These are phyloP conservation scores for Bovichtus variegatus DNA, from an alignment of 2,797 vertebrate genomes.

Conservation along the genomic window DNA sequence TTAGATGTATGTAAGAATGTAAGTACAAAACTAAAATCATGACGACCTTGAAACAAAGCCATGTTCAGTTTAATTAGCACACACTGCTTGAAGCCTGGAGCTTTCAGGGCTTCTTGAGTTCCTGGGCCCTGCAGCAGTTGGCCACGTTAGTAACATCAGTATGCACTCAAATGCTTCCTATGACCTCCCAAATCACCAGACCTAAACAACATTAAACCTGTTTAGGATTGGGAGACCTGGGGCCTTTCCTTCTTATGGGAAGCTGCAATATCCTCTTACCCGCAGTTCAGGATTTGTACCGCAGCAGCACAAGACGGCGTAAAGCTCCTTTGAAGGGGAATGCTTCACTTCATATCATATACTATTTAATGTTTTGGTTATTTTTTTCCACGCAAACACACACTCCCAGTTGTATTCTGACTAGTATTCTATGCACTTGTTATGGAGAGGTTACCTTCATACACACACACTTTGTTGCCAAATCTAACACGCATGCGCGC, in stretches of 20 bases:
- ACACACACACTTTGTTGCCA: conserved; percentile 17
- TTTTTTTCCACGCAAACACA: conserved; percentile 16
- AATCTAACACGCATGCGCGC: background rate
- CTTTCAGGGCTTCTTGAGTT: background rate
- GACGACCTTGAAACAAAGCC: background rate
- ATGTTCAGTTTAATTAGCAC: background rate
- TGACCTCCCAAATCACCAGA: conserved; percentile 47
- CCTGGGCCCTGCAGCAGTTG: background rate
- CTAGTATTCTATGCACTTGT: conserved; percentile 2
- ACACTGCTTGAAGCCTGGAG: background rate
- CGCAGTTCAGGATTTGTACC: conserved; percentile 36
- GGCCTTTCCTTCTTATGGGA: conserved; percentile 27
- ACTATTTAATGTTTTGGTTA: background rate
- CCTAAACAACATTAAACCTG: conserved; percentile 49
- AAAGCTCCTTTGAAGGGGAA: background rate
- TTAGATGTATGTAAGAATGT: background rate
- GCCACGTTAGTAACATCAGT: background rate
- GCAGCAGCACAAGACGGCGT: conserved; percentile 7
- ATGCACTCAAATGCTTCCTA: conserved; percentile 21
- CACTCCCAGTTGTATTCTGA: background rate
- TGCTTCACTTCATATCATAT: background rate
- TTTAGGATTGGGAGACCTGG: conserved; percentile 44
- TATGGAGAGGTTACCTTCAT: conserved; percentile 8
- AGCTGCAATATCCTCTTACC: conserved; percentile 60
- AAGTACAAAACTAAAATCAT: background rate